Evolutionary conservation across 2,888 invertebrate genomes (phyloP).

Genomic region (Alsophila aescularia): DNA sequence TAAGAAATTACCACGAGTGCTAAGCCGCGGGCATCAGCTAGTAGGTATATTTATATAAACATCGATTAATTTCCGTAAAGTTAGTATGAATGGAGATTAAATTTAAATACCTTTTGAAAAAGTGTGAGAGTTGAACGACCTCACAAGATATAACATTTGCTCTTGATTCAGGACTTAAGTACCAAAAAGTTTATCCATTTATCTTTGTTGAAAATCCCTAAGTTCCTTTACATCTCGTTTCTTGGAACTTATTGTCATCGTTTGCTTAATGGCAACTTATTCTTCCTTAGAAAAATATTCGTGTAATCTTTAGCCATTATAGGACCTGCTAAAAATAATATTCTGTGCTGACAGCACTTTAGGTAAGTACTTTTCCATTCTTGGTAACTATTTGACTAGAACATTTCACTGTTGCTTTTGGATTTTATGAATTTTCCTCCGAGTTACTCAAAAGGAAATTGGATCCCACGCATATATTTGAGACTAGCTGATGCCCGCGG

Average conservation of each 20-base stretch:
- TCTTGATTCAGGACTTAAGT: conserved; percentile 11
- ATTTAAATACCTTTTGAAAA: not conserved
- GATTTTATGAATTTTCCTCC: too few relatives aligned
- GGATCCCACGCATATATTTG: too few relatives aligned
- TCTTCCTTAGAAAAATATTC: conserved; percentile 6
- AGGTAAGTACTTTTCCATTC: too few relatives aligned
- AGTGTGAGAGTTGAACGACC: conserved; percentile 2
- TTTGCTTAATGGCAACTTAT: conserved; percentile 11
- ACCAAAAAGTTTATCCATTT: conserved; percentile 18
- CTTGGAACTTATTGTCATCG: conserved; percentile 16
- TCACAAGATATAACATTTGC: conserved; percentile 7
- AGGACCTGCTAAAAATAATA: not conserved
- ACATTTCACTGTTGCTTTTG: too few relatives aligned
- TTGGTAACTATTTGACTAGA: too few relatives aligned
- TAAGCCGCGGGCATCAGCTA: too few relatives aligned
- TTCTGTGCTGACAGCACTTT: too few relatives aligned
- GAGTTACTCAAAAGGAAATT: too few relatives aligned
- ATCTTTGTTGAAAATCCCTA: conserved; percentile 13
- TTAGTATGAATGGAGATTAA: not conserved
- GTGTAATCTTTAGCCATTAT: not conserved
- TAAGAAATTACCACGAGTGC: too few relatives aligned
- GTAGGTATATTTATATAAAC: too few relatives aligned
- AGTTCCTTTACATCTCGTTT: conserved; percentile 18
- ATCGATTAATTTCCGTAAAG: not conserved
- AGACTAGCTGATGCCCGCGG: too few relatives aligned